Evolutionary conservation across 2,888 invertebrate genomes (phyloP), one percentile per base, ranked within the genome.

Genomic region (Seira ritae): DNA sequence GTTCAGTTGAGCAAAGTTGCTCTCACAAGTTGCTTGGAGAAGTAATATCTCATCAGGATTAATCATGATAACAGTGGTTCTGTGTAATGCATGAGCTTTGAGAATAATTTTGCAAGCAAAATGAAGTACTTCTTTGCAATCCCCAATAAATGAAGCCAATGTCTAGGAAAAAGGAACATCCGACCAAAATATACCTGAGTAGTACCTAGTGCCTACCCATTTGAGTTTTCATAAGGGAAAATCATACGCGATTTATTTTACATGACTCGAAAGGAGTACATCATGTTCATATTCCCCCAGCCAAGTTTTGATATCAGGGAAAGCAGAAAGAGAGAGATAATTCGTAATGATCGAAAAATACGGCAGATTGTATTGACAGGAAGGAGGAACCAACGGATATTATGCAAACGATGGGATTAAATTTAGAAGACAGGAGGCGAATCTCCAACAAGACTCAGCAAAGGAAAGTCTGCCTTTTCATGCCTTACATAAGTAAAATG

Each of bases 331-430:
- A 42, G 42, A 42, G 50, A 50, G 50, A 50, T 50, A 8, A 50
- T 15, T 2, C 12, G 50, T n/a, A 50, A n/a, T 50, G 17, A 50
- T 50, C 50, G 50, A 50, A 50, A n/a, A 50, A 50, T 15, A 50
- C 50, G 50, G 50, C 67, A 74, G 67, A 10, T 65, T 77, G 70
- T 17, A 77, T 60, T 77, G 77, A 77, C 77, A 77, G 42, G 70
- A 62, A 42, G 62, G 62, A 70, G 60, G 62, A 77, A 60, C 24
- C 24, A 46, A n/a, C 50, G 50, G 50, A 50, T 50, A 50, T 50
- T n/a, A 50, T 50, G 50, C 50, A 50, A 50, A 50, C 50, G 50
- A 50, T 50, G 17, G 50, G 50, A 50, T 50, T 50, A 50, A 50
- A 50, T 50, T 50, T 50, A 50, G 50, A 50, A 50, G 50, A 50